These are phyloP conservation scores for Cenopis cana DNA, from an alignment of 2,888 invertebrate species.

Conservation along the genomic window DNA sequence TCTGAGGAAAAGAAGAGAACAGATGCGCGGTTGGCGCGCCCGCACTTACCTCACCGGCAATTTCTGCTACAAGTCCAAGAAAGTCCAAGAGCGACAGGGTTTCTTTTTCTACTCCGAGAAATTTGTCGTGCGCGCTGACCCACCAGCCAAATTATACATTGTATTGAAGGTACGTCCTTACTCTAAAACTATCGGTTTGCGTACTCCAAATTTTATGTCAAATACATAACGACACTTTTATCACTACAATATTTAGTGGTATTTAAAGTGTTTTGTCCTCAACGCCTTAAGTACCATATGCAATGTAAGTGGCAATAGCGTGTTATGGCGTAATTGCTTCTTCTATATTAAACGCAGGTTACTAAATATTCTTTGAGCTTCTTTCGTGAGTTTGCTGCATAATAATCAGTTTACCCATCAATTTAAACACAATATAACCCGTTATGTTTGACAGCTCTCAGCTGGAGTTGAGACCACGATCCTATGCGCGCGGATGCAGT, in stretches of 20 bases:
- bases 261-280: not conserved
- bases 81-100: conserved; percentile 48
- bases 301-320: not conserved
- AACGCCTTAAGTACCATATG: not conserved
- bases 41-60: conserved; percentile 65
- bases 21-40: conserved; percentile 65
- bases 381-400: not conserved
- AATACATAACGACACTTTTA: too few species aligned
- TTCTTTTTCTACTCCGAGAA: conserved; percentile 69
- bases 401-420: not conserved
- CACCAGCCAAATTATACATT: conserved; percentile 55
- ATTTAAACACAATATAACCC: not conserved
- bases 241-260: too few species aligned
- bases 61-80: conserved; percentile 61
- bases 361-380: not conserved
- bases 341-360: not conserved
- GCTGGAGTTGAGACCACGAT: conserved; percentile 72
- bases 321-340: not conserved
- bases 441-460: conserved; percentile 62
- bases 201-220: not conserved
- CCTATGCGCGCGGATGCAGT: conserved; percentile 62
- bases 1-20: conserved; percentile 56
- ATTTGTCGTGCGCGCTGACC: conserved; percentile 66
- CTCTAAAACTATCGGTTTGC: not conserved
- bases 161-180: not conserved